A percentile compares a stretch with the other conserved stretches of the same genome.
Evolutionary conservation across 2,797 vertebrate genomes (phyloP).

Genomic region (Podarcis siculus): DNA sequence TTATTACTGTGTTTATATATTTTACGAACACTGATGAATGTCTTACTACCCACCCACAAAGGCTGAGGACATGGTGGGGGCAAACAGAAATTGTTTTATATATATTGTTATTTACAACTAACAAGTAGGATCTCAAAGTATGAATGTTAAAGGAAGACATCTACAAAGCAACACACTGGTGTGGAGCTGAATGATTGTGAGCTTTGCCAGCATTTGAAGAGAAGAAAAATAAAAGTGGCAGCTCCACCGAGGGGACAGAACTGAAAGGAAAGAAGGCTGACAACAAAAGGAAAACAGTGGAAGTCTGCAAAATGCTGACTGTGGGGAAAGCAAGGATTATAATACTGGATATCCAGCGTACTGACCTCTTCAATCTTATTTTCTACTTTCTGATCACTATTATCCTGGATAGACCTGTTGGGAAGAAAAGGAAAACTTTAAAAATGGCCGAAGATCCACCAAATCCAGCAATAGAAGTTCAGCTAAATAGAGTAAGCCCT

Average conservation of each 20-base stretch:
- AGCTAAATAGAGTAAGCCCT: too few relatives aligned
- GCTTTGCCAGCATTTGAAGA: not conserved
- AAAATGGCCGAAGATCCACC: not conserved
- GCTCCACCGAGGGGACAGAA: not conserved
- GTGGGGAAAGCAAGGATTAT: constrained; percentile 6
- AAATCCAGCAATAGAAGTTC: not conserved
- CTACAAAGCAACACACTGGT: not conserved
- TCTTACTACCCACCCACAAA: not conserved
- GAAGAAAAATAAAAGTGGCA: not conserved
- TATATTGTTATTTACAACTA: not conserved
- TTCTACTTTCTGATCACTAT: constrained; percentile 90
- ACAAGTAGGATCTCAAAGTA: not conserved
- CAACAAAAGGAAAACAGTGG: not conserved
- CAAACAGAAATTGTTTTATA: too few relatives aligned
- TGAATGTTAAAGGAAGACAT: not conserved
- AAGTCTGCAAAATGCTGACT: not conserved
- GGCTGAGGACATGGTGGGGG: not conserved
- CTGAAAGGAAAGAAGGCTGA: not conserved
- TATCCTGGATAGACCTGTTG: constrained; percentile 93
- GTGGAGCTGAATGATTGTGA: not conserved
- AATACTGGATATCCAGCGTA: constrained; percentile 46
- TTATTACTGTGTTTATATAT: not conserved
- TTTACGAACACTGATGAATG: not conserved
- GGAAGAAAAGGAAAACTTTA: constrained; percentile 12
- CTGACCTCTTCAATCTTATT: constrained; percentile 96